Conservation (phyloP, 1,140 invertebrate species). For the Pristionchus pacificus region DNA sequence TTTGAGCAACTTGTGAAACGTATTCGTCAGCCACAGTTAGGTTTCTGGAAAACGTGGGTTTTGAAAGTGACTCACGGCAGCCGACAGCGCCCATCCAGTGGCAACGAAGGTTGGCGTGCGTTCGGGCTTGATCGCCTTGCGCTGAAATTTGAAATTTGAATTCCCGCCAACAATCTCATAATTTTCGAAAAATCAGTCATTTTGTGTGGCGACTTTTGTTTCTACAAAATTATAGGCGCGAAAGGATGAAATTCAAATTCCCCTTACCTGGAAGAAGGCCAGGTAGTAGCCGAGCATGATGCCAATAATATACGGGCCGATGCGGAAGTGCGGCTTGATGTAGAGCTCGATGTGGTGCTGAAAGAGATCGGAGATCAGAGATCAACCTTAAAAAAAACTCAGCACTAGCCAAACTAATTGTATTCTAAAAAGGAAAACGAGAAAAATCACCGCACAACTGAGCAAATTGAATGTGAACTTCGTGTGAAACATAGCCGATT, state of each 20-base stretch:
- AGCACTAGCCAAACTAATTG: background rate
- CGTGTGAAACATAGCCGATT: too few relatives aligned
- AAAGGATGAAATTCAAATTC: slow-evolving; percentile 6
- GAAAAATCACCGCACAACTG: background rate
- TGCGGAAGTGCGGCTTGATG: slow-evolving; percentile 61
- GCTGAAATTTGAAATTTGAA: background rate
- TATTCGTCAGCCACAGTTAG: too few relatives aligned
- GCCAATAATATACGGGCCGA: slow-evolving; percentile 60
- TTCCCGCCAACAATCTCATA: background rate
- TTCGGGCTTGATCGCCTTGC: background rate
- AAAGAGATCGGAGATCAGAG: too few relatives aligned
- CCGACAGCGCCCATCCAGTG: slow-evolving; percentile 39
- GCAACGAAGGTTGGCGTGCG: slow-evolving; percentile 21
- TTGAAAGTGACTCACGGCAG: slow-evolving; percentile 25
- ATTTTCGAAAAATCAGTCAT: background rate
- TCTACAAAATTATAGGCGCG: background rate
- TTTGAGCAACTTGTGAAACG: too few relatives aligned
- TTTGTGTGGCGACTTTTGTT: too few relatives aligned
- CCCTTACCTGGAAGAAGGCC: slow-evolving; percentile 41
- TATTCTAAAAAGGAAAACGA: background rate
- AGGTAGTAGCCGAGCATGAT: slow-evolving; percentile 59
- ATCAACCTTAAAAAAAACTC: too few relatives aligned
- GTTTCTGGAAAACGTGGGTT: too few relatives aligned
- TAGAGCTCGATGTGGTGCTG: slow-evolving; percentile 58
- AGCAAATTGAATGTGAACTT: too few relatives aligned